Evolutionary conservation across 2,113 vertebrate genomes (phyloP).

Genomic region (Amia ocellicauda): DNA sequence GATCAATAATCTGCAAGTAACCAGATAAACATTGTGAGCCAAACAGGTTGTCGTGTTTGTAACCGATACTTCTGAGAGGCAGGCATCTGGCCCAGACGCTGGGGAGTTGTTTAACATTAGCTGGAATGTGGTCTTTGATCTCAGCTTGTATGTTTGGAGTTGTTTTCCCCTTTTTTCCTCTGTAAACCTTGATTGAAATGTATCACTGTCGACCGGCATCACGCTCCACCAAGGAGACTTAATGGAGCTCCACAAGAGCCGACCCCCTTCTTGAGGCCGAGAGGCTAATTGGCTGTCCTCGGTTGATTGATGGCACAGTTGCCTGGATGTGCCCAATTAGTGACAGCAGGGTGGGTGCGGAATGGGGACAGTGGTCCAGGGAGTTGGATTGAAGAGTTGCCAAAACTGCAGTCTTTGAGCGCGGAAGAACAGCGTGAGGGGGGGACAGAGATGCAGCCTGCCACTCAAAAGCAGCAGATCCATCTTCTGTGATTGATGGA

Average conservation of each 20-base stretch:
- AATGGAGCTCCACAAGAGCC: constrained; percentile 36
- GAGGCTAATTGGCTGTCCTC: constrained; percentile 54
- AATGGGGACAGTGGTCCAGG: constrained; percentile 28
- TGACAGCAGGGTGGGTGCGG: constrained; percentile 27
- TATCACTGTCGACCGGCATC: constrained; percentile 32
- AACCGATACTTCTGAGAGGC: no score
- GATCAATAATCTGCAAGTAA: neutral
- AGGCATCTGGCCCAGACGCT: neutral
- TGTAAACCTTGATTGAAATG: constrained; percentile 25
- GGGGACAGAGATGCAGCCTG: constrained; percentile 29
- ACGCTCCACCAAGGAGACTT: constrained; percentile 24
- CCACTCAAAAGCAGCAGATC: constrained; percentile 32
- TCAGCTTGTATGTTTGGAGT: constrained; percentile 2
- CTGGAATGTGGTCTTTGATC: constrained; percentile 12
- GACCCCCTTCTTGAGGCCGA: constrained; percentile 28
- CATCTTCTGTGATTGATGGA: constrained; percentile 26
- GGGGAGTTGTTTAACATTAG: constrained; percentile 7
- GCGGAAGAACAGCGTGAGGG: constrained; percentile 26
- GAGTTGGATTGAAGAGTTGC: constrained; percentile 21
- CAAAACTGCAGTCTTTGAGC: constrained; percentile 24
- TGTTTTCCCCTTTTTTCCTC: constrained; percentile 7
- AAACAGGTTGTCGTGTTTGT: no score
- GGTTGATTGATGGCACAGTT: constrained; percentile 53
- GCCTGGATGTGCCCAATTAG: constrained; percentile 46
- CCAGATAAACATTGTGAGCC: constrained; percentile 5